Evolutionary conservation across 2,888 invertebrate species (phyloP).

Genomic region (Mesopsocus fuscifrons): DNA sequence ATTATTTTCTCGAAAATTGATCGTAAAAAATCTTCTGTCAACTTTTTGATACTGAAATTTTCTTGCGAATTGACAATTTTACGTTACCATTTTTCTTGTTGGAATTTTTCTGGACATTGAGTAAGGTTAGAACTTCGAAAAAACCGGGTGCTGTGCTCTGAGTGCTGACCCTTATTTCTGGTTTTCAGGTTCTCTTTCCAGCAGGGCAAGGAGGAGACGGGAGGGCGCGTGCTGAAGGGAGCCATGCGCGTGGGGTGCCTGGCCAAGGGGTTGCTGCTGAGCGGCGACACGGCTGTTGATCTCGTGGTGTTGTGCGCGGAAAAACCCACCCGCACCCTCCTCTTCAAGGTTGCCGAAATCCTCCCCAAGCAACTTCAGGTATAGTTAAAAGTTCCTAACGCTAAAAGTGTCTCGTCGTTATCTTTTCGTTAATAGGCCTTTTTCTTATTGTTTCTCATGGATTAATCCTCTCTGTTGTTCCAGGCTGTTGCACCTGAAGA

Average conservation of each 20-base stretch:
- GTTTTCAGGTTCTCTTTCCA: conserved; percentile 42
- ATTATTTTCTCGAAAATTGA: no score
- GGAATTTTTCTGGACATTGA: no score
- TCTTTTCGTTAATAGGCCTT: no score
- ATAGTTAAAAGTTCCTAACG: conserved; percentile 13
- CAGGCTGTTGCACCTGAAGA: conserved; percentile 45
- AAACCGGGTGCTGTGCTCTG: no score
- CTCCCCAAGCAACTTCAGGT: conserved; percentile 61
- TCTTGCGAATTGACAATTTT: no score
- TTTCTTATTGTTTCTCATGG: conserved; percentile 5
- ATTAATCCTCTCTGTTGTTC: conserved; percentile 10
- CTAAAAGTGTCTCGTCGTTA: no score
- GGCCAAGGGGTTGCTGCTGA: conserved; percentile 73
- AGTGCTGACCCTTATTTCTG: no score
- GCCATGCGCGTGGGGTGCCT: conserved; percentile 92
- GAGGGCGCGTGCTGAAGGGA: conserved; percentile 64
- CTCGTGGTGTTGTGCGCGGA: conserved; percentile 89
- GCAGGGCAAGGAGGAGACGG: conserved; percentile 37
- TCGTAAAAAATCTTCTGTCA: no score
- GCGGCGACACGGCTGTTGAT: conserved; percentile 76
- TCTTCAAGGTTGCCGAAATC: conserved; percentile 71
- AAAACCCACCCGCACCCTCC: conserved; percentile 73
- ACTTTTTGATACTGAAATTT: no score
- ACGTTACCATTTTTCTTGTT: no score
- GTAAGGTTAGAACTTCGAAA: no score